Conservation (phyloP, 2,888 invertebrate species). For the Arctia plantaginis region DNA sequence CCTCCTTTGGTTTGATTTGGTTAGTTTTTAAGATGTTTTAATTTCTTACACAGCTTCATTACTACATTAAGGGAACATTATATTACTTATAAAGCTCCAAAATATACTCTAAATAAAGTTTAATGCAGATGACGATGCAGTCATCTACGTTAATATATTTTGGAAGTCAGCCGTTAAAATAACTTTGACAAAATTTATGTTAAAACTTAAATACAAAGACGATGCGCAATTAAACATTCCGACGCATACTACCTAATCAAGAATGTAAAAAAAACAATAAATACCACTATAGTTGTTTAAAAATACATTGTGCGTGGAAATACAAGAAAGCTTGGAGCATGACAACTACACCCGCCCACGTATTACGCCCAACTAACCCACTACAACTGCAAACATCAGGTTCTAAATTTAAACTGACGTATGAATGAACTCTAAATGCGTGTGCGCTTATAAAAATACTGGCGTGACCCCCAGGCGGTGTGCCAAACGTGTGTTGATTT, state of each 20-base stretch:
- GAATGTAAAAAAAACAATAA: conserved; percentile 12
- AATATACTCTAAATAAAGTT: background rate
- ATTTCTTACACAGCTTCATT: too few species aligned
- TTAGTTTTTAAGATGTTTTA: too few species aligned
- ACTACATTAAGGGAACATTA: too few species aligned
- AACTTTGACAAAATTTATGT: background rate
- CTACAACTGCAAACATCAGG: conserved; percentile 58
- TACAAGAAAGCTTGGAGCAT: conserved; percentile 15
- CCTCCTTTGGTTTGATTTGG: too few species aligned
- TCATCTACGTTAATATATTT: background rate
- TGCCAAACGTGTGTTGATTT: conserved; percentile 53
- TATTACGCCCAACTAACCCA: conserved; percentile 51
- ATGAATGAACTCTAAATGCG: conserved; percentile 82
- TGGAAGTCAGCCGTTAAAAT: background rate
- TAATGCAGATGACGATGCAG: too few species aligned
- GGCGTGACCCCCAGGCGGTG: conserved; percentile 65
- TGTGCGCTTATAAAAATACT: conserved; percentile 69
- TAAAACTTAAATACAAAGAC: background rate
- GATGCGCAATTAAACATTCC: background rate
- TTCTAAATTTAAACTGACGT: conserved; percentile 71
- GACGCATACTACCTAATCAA: background rate
- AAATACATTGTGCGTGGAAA: conserved; percentile 15
- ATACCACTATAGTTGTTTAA: conserved; percentile 6
- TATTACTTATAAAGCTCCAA: background rate
- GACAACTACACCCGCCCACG: conserved; percentile 63